Evolutionary conservation across 53 echinoderm and acorn worm genomes (phyloP), one percentile per base, ranked within the genome.

Genomic region (Paracentrotus lividus): DNA sequence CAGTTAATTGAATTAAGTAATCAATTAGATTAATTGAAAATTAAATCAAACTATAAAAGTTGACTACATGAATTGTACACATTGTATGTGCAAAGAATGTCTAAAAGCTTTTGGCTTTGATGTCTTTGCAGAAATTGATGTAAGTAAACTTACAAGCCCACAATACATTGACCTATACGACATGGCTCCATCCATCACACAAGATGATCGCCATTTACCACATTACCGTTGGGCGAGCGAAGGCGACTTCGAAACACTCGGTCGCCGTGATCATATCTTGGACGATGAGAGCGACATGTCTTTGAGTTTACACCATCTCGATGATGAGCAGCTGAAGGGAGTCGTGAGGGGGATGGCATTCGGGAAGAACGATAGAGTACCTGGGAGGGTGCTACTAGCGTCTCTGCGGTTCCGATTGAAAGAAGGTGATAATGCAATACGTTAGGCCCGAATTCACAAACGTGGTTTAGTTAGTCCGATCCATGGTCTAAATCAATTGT

Each of bases 171-270:
- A 64, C 49, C 51, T 90, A 13, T 29, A 49, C 27, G 31, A 90
- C 75, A 49, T 90, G 5, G 9, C 33, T 29, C 88, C 65, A 13
- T 15, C 60, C 86, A 16, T 56, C 33, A 78, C 78, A 23, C 8
- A 33, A 12, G n/a, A 40, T 24, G 88, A 88, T 14, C 47, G 20
- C 88, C n/a, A 18, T 20, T 57, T 36, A 2, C 33, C 49, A 4
- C 92, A 92, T 59, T 78, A 58, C 81, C 77, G 92, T n/a, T 92
- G 92, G 92, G 53, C 58, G n/a, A 92, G 56, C 59, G 92, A 92
- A 54, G 78, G 92, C 58, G 55, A 49, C 1, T 36, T 92, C 92
- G 92, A 92, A 24, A 42, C 36, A 9, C 40, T 92, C 24, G 57
- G 42, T 23, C 77, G 78, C 13, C 56, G 24, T 23, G 92, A 78